A percentile compares a stretch with the other conserved stretches of the same genome.
Evolutionary conservation across 2,888 invertebrate genomes (phyloP).

Genomic region (Unio delphinus): DNA sequence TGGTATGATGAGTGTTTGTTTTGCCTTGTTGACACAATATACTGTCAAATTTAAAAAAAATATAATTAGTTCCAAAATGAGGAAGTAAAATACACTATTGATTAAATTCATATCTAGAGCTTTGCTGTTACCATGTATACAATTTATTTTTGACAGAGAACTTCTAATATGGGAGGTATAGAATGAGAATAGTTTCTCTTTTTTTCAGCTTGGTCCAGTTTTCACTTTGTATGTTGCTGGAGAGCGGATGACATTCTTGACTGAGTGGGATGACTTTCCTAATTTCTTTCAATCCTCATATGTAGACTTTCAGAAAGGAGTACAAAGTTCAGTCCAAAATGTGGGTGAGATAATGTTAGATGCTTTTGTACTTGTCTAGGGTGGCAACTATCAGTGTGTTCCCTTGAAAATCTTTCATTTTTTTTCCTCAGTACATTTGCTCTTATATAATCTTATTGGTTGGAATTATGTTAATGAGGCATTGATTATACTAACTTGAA

Average conservation of each 20-base stretch:
- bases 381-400: neutral
- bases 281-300: constrained; percentile 56
- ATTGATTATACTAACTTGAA: too few species aligned
- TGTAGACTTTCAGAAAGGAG: constrained; percentile 63
- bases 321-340: constrained; percentile 55
- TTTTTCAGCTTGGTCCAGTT: constrained; percentile 58
- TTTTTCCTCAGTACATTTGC: too few species aligned
- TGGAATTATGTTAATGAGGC: too few species aligned
- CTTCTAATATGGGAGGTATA: neutral
- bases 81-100: too few species aligned
- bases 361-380: neutral
- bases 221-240: constrained; percentile 63
- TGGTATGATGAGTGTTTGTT: too few species aligned
- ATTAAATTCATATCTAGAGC: too few species aligned
- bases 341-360: constrained; percentile 43
- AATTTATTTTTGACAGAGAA: neutral
- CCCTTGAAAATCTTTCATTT: too few species aligned
- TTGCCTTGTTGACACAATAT: too few species aligned
- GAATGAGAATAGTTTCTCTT: constrained; percentile 2
- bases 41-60: too few species aligned
- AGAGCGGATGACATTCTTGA: constrained; percentile 60
- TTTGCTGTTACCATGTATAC: neutral
- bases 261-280: constrained; percentile 55
- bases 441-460: too few species aligned
- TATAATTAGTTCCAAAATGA: too few species aligned